Evolutionary conservation across 2,113 vertebrate species (phyloP), one percentile per base, ranked within the genome.

Genomic region (Monopterus albus): DNA sequence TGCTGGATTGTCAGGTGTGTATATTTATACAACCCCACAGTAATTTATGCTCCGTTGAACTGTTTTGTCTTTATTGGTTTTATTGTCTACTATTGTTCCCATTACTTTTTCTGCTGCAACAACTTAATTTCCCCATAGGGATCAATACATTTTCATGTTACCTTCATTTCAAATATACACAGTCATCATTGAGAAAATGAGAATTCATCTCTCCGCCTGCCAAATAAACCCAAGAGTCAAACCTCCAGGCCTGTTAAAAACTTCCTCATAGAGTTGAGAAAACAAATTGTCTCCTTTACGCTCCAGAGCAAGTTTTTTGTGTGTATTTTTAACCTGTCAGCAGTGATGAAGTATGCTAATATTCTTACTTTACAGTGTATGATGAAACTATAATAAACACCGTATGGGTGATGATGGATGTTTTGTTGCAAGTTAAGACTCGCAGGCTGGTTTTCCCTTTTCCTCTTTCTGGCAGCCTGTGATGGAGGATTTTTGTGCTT

Each of bases 271-370:
- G 45, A 61, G 53, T 46, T 3, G 4, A 23, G 47, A 38, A 72
- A 73, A 78, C 69, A 80, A 71, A 76, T 45, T 6, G 5, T 46
- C 47, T 47, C 61, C 36, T 67, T 38, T 47, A 25, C 61, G 11
- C 23, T 62, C 29, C 12, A 49, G 18, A 43, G 43, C 55, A 72
- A 61, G 25, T 31, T 29, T 35, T 61, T 7, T 35, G 69, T 62
- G 69, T 58, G 31, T 68, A 57, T 15, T 81, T 77, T 75, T 29
- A 52, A 45, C 8, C 78, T 80, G 86, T 80, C 84, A 82, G 28
- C 73, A 38, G 60, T 88, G 84, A 87, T 85, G 79, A 23, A 88
- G 67, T 72, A 81, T 83, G 82, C 61, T 85, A 83, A 87, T 85
- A 83, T 83, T 83, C 67, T 33, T 64, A 68, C 67, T 84, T 88